phyloP scores from a whole-genome alignment of 2,113 vertebrate species.

The Leuciscus idus region DNA sequence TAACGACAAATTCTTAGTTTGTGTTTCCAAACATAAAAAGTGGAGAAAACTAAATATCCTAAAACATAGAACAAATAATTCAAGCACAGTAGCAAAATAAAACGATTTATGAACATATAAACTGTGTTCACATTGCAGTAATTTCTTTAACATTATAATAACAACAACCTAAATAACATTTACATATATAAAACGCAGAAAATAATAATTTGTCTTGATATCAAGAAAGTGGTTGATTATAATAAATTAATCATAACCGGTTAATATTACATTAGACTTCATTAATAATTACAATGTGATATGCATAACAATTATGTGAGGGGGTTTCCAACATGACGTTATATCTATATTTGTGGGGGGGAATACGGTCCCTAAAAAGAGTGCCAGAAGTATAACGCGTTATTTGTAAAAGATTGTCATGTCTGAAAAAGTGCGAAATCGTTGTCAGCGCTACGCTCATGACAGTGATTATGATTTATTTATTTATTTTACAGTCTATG shows the following conservation, averaged over 20 bases:
- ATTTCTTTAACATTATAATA: background rate
- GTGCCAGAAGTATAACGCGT: background rate
- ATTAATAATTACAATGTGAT: background rate
- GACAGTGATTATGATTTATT: background rate
- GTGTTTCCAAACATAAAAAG: background rate
- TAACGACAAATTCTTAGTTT: background rate
- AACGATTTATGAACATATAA: background rate
- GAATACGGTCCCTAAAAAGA: background rate
- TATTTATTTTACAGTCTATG: too few species aligned
- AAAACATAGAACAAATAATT: background rate
- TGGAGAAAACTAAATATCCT: background rate
- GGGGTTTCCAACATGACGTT: slow-evolving; percentile 50
- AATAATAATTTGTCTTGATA: too few species aligned
- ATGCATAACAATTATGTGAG: background rate
- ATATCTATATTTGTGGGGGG: background rate
- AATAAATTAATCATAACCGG: background rate
- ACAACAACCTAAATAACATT: too few species aligned
- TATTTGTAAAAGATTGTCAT: background rate
- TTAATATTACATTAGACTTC: background rate
- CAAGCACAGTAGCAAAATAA: background rate
- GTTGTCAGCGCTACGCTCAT: background rate
- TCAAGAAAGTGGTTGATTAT: background rate
- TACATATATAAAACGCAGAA: too few species aligned
- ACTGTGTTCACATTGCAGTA: background rate
- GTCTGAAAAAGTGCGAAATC: background rate